Evolutionary conservation across 1,140 invertebrate species (phyloP), one percentile per base, ranked within the genome.

Genomic region (Tetramorium simillimum): DNA sequence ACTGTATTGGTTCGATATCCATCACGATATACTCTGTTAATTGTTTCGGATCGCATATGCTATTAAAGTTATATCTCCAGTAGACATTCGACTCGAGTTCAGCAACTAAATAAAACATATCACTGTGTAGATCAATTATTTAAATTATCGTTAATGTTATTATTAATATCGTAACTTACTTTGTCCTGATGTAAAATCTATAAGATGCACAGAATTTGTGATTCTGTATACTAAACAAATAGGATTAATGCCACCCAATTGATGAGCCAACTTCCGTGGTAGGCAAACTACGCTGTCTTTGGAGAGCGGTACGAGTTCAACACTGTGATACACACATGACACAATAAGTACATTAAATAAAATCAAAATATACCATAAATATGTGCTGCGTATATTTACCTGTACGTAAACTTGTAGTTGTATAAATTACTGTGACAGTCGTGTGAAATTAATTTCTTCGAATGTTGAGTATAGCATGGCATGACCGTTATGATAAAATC

Each of bases 401-500:
- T 95, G 95, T 96, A 98, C 53, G 98, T 97, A 92, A 98, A 98
- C 95, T 99, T 99, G 95, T 99, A 99, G 95, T 99, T 99, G 95
- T 98, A 99, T 51, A 97, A 97, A 93, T 99, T 99, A 93, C 98
- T 99, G 94, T 99, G 98, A 49, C 98, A 98, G 95, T 99, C 99
- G 93, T 99, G 99, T 1, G 99, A 99, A 89, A 99, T 98, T 14
- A 99, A 96, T 92, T 99, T 99, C 94, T 99, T 99, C 0, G 99
- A 99, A 91, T 98, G 97, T 85, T 98, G 97, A 94, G 97, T 98
- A 92, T 97, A 97, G 92, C 97, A 97, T 2, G 99, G 99, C 69
- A 99, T 96, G 85, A 99, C 97, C 18, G 98, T 96, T 77, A 96
- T 95, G 2, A 99, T 95, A 93, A 99, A 99, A 92, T 99, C 99